These are phyloP conservation scores for Diprion similis DNA, from an alignment of 1,140 invertebrate genomes.

Conservation along the genomic window DNA sequence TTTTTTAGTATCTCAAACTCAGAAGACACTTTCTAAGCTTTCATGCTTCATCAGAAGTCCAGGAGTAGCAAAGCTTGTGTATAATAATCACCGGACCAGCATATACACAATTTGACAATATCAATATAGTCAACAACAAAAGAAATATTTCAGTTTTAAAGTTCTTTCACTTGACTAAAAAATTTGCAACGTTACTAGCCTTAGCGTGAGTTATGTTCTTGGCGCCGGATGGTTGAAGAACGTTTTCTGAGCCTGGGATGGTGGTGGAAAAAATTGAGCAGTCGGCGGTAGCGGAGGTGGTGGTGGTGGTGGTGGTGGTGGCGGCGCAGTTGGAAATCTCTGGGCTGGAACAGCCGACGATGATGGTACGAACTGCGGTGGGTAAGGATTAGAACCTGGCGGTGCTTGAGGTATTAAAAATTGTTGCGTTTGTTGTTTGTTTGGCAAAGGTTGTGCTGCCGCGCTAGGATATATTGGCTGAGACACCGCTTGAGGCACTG, in stretches of 20 bases:
- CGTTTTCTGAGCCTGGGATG: conserved; percentile 37
- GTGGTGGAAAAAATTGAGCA: conserved; percentile 30
- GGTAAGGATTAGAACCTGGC: conserved; percentile 57
- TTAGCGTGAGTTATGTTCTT: conserved; percentile 43
- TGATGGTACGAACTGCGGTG: conserved; percentile 48
- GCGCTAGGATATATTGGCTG: conserved; percentile 35
- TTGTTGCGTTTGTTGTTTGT: conserved; percentile 32
- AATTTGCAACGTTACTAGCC: conserved; percentile 36
- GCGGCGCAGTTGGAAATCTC: conserved; percentile 31
- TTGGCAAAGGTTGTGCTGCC: conserved; percentile 21
- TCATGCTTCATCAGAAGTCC: no score
- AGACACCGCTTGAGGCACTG: conserved; percentile 29
- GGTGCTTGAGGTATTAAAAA: conserved; percentile 55
- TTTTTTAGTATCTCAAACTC: no score
- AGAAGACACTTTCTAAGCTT: no score
- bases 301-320: conserved; percentile 35
- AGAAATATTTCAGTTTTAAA: no score
- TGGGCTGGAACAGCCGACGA: conserved; percentile 25
- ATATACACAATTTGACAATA: neutral
- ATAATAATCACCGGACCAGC: no score
- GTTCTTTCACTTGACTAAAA: conserved; percentile 22
- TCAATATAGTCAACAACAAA: no score
- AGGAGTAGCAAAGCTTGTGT: no score
- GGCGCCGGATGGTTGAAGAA: conserved; percentile 49
- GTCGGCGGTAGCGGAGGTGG: conserved; percentile 32